Conservation (phyloP, 2,113 vertebrate genomes). For the Pogonocichla stellata region DNA sequence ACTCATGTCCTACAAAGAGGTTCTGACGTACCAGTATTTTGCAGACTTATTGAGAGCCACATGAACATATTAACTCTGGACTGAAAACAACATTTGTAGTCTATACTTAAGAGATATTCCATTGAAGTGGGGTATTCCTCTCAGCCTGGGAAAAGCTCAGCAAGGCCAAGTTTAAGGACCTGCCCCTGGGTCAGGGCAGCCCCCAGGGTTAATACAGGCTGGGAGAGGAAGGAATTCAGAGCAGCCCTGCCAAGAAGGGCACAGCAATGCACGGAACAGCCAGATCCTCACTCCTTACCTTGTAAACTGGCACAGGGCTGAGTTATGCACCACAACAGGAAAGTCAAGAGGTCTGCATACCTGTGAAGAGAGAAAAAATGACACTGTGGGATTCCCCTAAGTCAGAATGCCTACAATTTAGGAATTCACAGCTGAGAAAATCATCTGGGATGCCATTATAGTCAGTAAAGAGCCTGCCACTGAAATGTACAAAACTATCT, state of each 20-base stretch:
- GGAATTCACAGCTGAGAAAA: not conserved
- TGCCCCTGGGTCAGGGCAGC: not conserved
- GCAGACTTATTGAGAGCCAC: not conserved
- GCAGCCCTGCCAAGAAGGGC: not conserved
- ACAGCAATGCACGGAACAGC: rapidly evolving
- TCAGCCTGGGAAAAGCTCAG: not conserved
- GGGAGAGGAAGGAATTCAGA: not conserved
- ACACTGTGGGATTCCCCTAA: not conserved
- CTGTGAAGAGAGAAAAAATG: not conserved
- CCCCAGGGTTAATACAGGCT: not conserved
- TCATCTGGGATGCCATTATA: not conserved
- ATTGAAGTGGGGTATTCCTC: not conserved
- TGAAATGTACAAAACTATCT: not conserved
- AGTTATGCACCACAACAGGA: not conserved
- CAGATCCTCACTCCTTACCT: not conserved
- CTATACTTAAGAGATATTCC: not conserved
- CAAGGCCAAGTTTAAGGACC: not conserved
- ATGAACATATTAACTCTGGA: not conserved
- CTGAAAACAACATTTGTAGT: not conserved
- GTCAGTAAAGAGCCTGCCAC: not conserved
- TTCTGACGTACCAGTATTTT: not conserved
- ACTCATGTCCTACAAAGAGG: not conserved
- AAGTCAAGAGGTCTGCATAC: not conserved
- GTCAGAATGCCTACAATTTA: not conserved
- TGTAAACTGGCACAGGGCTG: not conserved